These are phyloP conservation scores for Junco hyemalis DNA, from an alignment of 2,113 vertebrate species.

Conservation along the genomic window DNA sequence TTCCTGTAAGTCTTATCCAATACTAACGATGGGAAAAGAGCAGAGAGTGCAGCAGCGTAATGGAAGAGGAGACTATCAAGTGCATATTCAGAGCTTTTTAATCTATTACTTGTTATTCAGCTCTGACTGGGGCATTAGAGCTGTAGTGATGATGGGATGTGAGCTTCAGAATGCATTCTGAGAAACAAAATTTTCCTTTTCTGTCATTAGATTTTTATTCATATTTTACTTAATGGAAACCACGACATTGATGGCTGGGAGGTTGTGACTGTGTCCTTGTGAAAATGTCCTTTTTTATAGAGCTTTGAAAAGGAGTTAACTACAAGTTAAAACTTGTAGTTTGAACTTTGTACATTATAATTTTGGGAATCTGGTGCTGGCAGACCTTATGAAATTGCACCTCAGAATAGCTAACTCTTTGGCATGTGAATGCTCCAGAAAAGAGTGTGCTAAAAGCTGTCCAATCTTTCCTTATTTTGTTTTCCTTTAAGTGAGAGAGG, in stretches of 20 bases:
- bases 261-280: background rate
- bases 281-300: background rate
- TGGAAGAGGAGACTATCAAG: background rate
- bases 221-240: background rate
- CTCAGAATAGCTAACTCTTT: background rate
- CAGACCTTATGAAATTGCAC: background rate
- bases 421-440: background rate
- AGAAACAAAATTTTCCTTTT: constrained; percentile 8
- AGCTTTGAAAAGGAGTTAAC: background rate
- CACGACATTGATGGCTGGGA: background rate
- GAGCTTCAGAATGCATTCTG: constrained; percentile 24
- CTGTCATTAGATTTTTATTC: constrained; percentile 5
- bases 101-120: constrained; percentile 4
- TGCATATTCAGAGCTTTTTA: constrained; percentile 1
- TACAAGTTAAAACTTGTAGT: background rate
- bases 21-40: background rate
- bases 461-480: background rate
- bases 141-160: constrained; percentile 3
- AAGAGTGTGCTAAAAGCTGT: background rate
- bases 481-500: background rate
- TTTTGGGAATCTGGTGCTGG: background rate
- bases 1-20: background rate
- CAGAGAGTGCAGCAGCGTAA: background rate
- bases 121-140: background rate
- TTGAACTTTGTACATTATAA: background rate